Percentiles rank a stretch among this genome's conserved stretches.
phyloP scores from a whole-genome alignment of 2,113 vertebrate genomes.

The Forbesichthys papilliferus region DNA sequence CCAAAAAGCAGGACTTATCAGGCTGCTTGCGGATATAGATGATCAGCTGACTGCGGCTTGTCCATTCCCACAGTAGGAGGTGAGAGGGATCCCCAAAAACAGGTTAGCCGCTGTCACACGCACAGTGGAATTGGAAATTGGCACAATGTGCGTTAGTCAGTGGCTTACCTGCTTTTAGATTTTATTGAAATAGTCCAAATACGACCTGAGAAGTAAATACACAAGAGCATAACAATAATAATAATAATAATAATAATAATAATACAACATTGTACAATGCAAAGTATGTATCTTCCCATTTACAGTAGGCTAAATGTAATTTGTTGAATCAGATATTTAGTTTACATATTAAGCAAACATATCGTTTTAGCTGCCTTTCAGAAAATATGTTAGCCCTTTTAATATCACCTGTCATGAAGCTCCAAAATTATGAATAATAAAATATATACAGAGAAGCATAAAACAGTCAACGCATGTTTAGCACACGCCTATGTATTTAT shows the following conservation, averaged over 20 bases:
- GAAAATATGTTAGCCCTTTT: constrained; percentile 1
- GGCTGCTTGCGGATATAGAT: constrained; percentile 12
- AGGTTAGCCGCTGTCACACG: constrained; percentile 99
- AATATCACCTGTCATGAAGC: constrained; percentile 14
- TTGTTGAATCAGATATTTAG: too few species aligned
- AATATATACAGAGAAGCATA: not conserved
- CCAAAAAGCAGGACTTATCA: constrained; percentile 36
- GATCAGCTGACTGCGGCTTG: constrained; percentile 36
- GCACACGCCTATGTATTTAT: not conserved
- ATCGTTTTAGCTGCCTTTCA: not conserved
- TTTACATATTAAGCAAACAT: not conserved
- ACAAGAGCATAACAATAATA: constrained; percentile 1
- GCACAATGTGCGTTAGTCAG: constrained; percentile 99
- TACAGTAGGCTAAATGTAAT: too few species aligned
- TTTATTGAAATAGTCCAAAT: not conserved
- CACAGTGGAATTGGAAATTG: constrained; percentile 92
- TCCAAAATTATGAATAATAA: constrained; percentile 4
- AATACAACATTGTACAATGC: too few species aligned
- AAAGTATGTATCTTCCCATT: too few species aligned
- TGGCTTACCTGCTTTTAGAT: constrained; percentile 97
- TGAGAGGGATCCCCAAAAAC: constrained; percentile 85
- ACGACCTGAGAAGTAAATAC: constrained; percentile 37
- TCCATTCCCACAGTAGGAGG: constrained; percentile 8
- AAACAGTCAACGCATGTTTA: not conserved
- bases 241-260: too few species aligned